These are phyloP conservation scores for Scolopax bukidnonensis DNA, from an alignment of 2,797 vertebrate species.

Conservation along the genomic window DNA sequence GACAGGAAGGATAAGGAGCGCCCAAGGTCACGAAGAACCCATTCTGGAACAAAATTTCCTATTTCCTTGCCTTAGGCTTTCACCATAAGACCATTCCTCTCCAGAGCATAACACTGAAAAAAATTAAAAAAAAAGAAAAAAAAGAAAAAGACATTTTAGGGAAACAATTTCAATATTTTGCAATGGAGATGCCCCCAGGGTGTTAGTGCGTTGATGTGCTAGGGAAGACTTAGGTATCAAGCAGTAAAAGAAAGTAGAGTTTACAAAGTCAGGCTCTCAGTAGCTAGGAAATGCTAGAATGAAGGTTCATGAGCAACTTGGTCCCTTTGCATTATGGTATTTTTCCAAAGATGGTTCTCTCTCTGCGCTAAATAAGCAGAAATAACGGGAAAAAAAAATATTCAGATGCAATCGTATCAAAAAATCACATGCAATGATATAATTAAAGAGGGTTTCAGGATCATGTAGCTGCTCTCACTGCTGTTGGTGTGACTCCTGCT, in stretches of 20 bases:
- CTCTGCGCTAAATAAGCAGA: neutral
- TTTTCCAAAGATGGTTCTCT: neutral
- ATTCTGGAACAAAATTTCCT: neutral
- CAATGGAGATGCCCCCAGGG: neutral
- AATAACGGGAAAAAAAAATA: neutral
- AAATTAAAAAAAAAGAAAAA: no score
- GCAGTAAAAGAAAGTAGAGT: neutral
- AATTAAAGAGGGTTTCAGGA: neutral
- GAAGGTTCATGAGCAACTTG: neutral
- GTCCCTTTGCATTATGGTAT: neutral
- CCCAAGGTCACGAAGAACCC: neutral
- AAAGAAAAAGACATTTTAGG: neutral
- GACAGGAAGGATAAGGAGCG: constrained; percentile 27
- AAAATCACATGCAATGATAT: neutral
- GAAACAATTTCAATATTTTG: neutral
- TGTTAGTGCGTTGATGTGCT: neutral
- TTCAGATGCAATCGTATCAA: neutral
- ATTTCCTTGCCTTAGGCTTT: constrained; percentile 5
- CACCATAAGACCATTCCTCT: neutral
- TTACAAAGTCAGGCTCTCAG: neutral
- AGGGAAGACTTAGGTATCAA: neutral
- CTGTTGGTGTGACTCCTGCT: neutral
- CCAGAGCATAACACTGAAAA: neutral
- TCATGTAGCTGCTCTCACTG: neutral
- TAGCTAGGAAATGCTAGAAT: neutral